These are phyloP conservation scores for Stichodactyla helianthus DNA, from an alignment of 64 coral and sea anemone species.

Conservation along the genomic window DNA sequence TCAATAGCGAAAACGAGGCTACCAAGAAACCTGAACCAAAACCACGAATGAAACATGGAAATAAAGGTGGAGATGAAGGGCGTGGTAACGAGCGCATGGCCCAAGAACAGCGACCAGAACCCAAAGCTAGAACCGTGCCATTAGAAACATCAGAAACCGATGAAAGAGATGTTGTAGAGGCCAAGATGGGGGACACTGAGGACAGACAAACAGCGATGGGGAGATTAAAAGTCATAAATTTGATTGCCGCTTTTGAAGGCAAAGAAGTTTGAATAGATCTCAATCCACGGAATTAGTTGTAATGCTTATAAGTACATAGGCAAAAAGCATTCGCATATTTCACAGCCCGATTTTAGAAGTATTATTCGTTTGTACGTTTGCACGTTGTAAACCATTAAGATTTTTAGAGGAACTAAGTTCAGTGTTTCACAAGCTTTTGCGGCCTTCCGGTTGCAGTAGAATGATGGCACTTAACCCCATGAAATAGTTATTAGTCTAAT, in stretches of 20 bases:
- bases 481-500: too few relatives aligned
- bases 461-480: too few relatives aligned
- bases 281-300: too few relatives aligned
- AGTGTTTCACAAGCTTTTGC: too few relatives aligned
- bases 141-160: not conserved
- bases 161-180: constrained; percentile 7
- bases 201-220: constrained; percentile 54
- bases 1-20: not conserved
- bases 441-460: too few relatives aligned
- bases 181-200: not conserved
- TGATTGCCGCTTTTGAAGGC: constrained; percentile 87
- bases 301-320: too few relatives aligned
- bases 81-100: not conserved
- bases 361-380: too few relatives aligned
- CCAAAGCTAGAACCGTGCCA: not conserved
- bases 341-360: too few relatives aligned
- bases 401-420: too few relatives aligned
- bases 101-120: constrained; percentile 1
- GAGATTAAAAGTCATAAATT: constrained; percentile 54
- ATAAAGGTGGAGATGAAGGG: not conserved
- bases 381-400: too few relatives aligned
- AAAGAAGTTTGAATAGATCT: constrained; percentile 36
- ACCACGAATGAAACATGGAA: not conserved
- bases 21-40: not conserved
- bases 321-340: too few relatives aligned